These are phyloP conservation scores for Eulemur rufifrons DNA, from an alignment of 2,113 vertebrate genomes.

Conservation along the genomic window DNA sequence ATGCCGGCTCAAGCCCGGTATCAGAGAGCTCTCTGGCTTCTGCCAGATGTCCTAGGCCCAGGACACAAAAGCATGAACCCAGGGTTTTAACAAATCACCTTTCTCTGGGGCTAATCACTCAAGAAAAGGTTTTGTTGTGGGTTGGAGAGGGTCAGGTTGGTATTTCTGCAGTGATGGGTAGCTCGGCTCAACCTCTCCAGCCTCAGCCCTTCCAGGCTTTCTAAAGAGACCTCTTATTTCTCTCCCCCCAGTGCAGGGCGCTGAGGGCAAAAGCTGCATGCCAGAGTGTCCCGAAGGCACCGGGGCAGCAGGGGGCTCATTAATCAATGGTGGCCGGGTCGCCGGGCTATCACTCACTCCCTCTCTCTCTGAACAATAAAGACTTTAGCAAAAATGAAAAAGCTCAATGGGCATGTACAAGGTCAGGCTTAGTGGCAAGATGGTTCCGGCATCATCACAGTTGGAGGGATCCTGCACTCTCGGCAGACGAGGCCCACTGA, in stretches of 20 bases:
- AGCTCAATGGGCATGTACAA: conserved; percentile 46
- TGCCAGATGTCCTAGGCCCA: conserved; percentile 91
- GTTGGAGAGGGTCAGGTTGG: conserved; percentile 71
- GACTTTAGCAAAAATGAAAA: conserved; percentile 64
- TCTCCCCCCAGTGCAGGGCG: neutral
- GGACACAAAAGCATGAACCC: conserved; percentile 82
- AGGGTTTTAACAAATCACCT: conserved; percentile 85
- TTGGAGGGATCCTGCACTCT: neutral
- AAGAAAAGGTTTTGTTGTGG: conserved; percentile 51
- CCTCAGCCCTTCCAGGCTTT: conserved; percentile 18
- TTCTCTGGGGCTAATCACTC: conserved; percentile 65
- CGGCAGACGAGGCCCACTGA: neutral
- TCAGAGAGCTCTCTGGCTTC: conserved; percentile 80
- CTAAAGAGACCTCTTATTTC: conserved; percentile 66
- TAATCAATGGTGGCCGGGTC: conserved; percentile 10
- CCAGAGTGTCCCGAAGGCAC: neutral
- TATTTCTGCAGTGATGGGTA: conserved; percentile 61
- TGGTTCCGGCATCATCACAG: neutral
- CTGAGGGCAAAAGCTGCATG: conserved; percentile 62
- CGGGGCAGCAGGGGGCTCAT: neutral
- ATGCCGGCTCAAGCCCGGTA: conserved; percentile 74
- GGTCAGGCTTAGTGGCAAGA: conserved; percentile 76
- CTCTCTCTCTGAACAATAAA: conserved; percentile 58
- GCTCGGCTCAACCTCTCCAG: conserved; percentile 49
- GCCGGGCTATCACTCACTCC: neutral